Percentiles rank a stretch among this genome's conserved stretches.
Evolutionary conservation across 2,888 invertebrate species (phyloP).

Genomic region (Amiota minor): DNA sequence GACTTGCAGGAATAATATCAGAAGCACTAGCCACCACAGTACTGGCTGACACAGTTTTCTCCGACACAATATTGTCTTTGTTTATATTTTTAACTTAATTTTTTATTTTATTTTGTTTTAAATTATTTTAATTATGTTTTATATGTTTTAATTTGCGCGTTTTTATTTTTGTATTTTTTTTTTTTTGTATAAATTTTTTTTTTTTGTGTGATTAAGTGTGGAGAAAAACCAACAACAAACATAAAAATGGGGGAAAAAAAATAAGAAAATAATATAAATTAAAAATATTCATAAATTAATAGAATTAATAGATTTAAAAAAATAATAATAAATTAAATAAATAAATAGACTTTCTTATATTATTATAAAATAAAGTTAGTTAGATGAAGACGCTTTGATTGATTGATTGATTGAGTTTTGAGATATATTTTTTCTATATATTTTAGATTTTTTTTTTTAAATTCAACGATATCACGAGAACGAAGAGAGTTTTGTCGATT

Average conservation of each 20-base stretch:
- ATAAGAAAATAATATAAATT: slow-evolving; percentile 63
- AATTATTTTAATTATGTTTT: slow-evolving; percentile 30
- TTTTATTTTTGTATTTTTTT: slow-evolving; percentile 33
- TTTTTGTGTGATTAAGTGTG: slow-evolving; percentile 44
- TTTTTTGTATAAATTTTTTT: slow-evolving; percentile 40
- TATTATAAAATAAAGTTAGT: too few species aligned
- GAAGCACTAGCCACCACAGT: neutral
- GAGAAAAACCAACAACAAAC: slow-evolving; percentile 45
- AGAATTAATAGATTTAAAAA: neutral
- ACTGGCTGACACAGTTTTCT: neutral
- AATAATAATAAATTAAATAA: too few species aligned
- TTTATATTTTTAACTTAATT: slow-evolving; percentile 34
- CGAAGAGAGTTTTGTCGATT: too few species aligned
- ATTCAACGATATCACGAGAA: too few species aligned
- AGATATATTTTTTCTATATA: slow-evolving; percentile 33
- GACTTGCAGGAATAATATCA: neutral
- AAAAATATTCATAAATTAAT: slow-evolving; percentile 20
- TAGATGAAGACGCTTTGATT: too few species aligned
- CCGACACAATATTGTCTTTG: neutral
- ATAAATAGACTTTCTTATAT: too few species aligned
- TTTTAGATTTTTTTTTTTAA: slow-evolving; percentile 23
- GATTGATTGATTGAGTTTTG: neutral
- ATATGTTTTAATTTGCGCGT: slow-evolving; percentile 30
- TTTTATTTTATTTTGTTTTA: slow-evolving; percentile 37
- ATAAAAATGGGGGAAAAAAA: slow-evolving; percentile 29